Percentiles rank a stretch among this genome's conserved stretches.
Evolutionary conservation across 2,888 invertebrate species (phyloP).

Genomic region (Phlogophora meticulosa): DNA sequence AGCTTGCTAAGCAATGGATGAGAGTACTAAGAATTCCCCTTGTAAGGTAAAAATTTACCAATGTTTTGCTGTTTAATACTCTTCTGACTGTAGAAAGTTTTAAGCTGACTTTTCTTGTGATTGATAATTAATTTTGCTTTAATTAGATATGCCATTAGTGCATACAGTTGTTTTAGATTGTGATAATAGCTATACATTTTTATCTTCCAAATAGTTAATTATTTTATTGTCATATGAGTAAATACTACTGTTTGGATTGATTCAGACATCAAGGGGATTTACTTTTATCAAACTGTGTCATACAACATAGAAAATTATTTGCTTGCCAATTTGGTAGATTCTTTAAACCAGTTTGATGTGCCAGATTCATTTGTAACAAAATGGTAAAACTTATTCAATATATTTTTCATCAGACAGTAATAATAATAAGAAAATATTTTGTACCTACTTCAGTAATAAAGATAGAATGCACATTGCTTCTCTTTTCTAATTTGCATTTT

Average conservation of each 20-base stretch:
- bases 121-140: constrained; percentile 62
- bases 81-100: constrained; percentile 70
- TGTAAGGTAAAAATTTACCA: constrained; percentile 88
- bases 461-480: constrained; percentile 77
- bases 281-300: constrained; percentile 31
- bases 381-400: constrained; percentile 35
- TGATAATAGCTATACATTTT: constrained; percentile 51
- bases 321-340: constrained; percentile 46
- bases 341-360: constrained; percentile 33
- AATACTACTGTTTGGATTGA: constrained; percentile 41
- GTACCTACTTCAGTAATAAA: constrained; percentile 51
- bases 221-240: constrained; percentile 44
- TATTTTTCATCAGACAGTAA: constrained; percentile 26
- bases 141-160: constrained; percentile 61
- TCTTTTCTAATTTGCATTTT: constrained; percentile 74
- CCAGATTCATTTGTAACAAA: constrained; percentile 35
- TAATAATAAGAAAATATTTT: constrained; percentile 35
- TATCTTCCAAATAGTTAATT: constrained; percentile 43
- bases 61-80: constrained; percentile 74
- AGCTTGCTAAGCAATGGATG: constrained; percentile 87
- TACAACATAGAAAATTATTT: constrained; percentile 31
- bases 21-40: constrained; percentile 87
- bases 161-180: constrained; percentile 57
- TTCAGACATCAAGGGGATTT: constrained; percentile 66
- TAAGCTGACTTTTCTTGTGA: constrained; percentile 63